Base-by-base conservation (phyloP, 2,113 vertebrate species). In the Lepus americanus region DNA sequence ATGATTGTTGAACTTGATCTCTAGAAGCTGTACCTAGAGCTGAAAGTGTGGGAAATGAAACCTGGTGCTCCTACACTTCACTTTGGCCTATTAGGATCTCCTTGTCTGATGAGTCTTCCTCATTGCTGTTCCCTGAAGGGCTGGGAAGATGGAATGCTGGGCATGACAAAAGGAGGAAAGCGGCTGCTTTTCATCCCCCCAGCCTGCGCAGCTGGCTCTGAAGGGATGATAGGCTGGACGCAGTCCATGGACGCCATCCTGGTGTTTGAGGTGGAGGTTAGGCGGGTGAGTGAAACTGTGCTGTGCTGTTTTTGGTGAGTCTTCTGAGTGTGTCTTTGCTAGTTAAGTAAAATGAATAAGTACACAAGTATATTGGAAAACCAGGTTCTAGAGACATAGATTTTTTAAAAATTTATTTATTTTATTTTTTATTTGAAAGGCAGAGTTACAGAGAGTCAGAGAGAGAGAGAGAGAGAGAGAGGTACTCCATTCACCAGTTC, bases 121-220 rank as follows among this genome's bases (percentile, higher is more conserved):
- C 17, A 86, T 85, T 53, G 95, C 82, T 97, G 66, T 67, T 94
- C 91, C 69, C 39, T 70, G 0, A 97, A 99, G 99, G 99, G 99
- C 91, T 99, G 99, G 99, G 99, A 99, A 92, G 99, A 99, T 73
- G 99, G 99, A 39, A 99, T 99, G 99, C 88, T 99, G 81, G 99
- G 99, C 64, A 99, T 99, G 99, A 99, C 97, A 94, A 99, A 99
- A 97, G 98, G 98, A 19, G 99, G 99, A 0, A 98, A 98, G 23
- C 98, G 99, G 4, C 95, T 99, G 31, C 98, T 99, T 13, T 91
- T 99, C 22, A 94, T 99, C 84, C 99, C 99, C 0, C 98, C 99
- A 0, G 94, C 97, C 9, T 97, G 98, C n/a, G 99, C 98, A 8
- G 99, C 99, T 0, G 99, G 99, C 44, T 96, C 99, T 33, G 99